Evolutionary conservation across 2,888 invertebrate genomes (phyloP), one percentile per base, ranked within the genome.

Genomic region (Drosophila phalerata): DNA sequence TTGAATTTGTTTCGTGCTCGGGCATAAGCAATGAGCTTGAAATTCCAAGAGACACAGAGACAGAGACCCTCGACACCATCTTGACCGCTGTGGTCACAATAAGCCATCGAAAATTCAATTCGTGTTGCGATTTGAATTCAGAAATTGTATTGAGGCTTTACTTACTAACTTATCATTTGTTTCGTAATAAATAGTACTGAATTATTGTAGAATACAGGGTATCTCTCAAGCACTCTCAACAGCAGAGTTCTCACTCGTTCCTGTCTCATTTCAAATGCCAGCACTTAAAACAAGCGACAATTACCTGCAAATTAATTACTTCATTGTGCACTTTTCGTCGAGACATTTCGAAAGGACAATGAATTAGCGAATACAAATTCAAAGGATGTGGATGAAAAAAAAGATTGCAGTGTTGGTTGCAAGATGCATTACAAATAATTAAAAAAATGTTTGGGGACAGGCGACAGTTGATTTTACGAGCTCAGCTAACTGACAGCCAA

Each of bases 1-100:
- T 87, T 88, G 88, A 88, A 87, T 87, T 85, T 84, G 84, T 84
- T 89, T 87, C 87, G 87, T 88, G 87, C 80, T 74, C 84, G 53
- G 68, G 87, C 87, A 88, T 88, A 88, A 88, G 78, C 84, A 89
- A 88, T 88, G 85, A 88, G 87, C 72, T 68, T 30, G 22, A 38
- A 28, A 45, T 49, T 28, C 61, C 68, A 47, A 37, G 28, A 47
- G 37, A 40, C 43, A 37, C 15, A 32, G 10, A 47, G 37, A 43
- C 43, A 32, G 17, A 32, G 10, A n/a, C 19, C n/a, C 47, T 38
- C 22, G 25, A 45, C 22, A 13, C 13, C 43, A 55, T 37, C 55
- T 22, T 37, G 58, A 47, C 42, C 37, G 11, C 45, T 51, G 45
- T 63, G 65, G 55, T 51, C 64, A 49, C 22, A 28, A 48, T 11